Conservation (phyloP, 2,113 vertebrate species). For the Polypterus senegalus region DNA sequence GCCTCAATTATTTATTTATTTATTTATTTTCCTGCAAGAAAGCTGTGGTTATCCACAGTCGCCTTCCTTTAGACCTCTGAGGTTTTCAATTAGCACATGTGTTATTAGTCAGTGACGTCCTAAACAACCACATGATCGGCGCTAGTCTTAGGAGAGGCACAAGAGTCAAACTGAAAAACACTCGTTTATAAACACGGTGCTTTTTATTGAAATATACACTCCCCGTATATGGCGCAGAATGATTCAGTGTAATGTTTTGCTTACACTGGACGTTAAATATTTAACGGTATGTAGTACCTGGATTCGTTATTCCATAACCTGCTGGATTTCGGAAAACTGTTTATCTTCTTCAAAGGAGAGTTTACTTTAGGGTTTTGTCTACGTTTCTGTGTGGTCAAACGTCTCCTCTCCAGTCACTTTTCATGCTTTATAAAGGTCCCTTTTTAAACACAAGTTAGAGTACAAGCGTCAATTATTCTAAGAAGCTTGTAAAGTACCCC, state of each 20-base stretch:
- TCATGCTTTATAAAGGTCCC: constrained; percentile 3
- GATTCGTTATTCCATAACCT: too few relatives aligned
- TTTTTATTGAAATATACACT: too few relatives aligned
- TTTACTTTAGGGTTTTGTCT: constrained; percentile 3
- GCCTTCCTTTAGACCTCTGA: constrained; percentile 23
- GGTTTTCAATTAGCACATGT: constrained; percentile 22
- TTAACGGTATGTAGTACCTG: too few relatives aligned
- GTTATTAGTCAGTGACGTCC: neutral
- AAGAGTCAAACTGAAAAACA: too few relatives aligned
- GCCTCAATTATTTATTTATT: neutral
- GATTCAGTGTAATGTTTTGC: too few relatives aligned
- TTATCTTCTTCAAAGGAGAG: neutral
- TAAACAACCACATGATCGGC: too few relatives aligned
- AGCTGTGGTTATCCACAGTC: constrained; percentile 30
- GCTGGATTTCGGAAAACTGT: too few relatives aligned
- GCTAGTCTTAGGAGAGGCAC: too few relatives aligned
- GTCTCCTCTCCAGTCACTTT: neutral
- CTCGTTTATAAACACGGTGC: too few relatives aligned
- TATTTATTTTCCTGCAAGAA: constrained; percentile 28
- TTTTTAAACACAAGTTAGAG: constrained; percentile 3
- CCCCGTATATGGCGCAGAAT: too few relatives aligned
- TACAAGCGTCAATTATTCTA: constrained; percentile 7
- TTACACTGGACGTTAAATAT: too few relatives aligned
- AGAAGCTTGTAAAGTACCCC: constrained; percentile 9
- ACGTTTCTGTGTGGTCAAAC: constrained; percentile 25